A percentile compares a stretch with the other conserved stretches of the same genome.
Evolutionary conservation across 2,113 vertebrate species (phyloP).

Genomic region (Lichenostomus cassidix): DNA sequence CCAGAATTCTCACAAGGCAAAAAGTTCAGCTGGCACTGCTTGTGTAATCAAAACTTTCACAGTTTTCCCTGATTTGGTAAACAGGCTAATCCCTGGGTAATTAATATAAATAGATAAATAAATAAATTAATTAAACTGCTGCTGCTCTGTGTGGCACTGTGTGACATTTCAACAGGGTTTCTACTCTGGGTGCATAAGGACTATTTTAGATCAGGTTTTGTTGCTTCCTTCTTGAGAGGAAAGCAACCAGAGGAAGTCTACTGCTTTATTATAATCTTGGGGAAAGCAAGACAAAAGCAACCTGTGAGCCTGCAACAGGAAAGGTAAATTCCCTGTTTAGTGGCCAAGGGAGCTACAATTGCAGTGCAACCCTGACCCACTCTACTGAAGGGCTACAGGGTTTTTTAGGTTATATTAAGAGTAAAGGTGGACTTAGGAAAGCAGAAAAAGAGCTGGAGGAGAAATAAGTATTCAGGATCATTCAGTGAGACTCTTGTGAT

Average conservation of each 20-base stretch:
- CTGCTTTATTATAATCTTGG: background rate
- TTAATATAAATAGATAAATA: background rate
- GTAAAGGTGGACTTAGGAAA: background rate
- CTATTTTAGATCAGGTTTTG: background rate
- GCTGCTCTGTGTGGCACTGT: background rate
- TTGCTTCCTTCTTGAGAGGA: background rate
- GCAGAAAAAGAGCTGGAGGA: background rate
- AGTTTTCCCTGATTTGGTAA: background rate
- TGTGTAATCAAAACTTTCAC: background rate
- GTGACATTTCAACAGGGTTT: background rate
- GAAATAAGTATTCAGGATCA: background rate
- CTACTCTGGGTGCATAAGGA: background rate
- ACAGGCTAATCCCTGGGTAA: background rate
- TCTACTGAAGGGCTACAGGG: background rate
- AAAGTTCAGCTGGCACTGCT: background rate
- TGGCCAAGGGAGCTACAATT: background rate
- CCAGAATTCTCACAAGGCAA: background rate
- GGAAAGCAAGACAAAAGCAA: background rate
- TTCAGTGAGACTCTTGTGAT: background rate
- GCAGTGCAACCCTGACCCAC: background rate
- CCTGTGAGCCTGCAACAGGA: background rate
- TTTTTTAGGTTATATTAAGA: background rate
- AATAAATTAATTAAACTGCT: background rate
- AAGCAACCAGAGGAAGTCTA: background rate
- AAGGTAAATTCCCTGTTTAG: background rate